Percentiles rank a stretch among this genome's conserved stretches.
These are phyloP conservation scores for Porites rus DNA, from an alignment of 92 coral and sea anemone genomes.

Conservation along the genomic window DNA sequence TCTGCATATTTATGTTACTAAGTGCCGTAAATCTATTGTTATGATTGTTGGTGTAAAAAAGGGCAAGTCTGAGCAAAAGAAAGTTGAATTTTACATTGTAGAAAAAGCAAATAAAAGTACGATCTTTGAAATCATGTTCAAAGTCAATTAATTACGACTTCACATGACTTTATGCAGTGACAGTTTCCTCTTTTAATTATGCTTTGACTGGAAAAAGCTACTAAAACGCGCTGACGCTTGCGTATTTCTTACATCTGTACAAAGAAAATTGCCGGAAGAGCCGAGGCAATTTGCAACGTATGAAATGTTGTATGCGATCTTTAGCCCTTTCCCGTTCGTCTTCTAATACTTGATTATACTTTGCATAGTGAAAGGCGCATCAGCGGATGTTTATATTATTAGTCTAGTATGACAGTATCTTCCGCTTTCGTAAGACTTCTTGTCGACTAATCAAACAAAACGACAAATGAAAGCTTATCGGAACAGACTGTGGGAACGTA, in stretches of 20 bases:
- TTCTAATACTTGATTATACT: background rate
- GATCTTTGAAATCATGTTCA: constrained; percentile 7
- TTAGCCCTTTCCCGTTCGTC: background rate
- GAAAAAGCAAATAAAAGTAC: constrained; percentile 13
- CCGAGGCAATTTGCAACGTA: background rate
- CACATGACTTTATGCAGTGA: background rate
- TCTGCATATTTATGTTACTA: constrained; percentile 5
- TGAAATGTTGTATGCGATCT: background rate
- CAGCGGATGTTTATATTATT: constrained; percentile 32
- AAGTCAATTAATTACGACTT: background rate
- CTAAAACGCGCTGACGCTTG: background rate
- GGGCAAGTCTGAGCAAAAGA: background rate
- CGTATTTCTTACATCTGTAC: background rate
- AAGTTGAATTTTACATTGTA: background rate
- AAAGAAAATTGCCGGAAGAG: background rate
- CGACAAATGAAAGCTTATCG: background rate
- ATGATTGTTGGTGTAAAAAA: background rate
- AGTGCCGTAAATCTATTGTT: constrained; percentile 11
- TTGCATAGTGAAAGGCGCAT: background rate
- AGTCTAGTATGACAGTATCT: background rate
- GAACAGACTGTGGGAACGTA: too few relatives aligned
- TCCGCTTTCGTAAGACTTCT: constrained; percentile 13
- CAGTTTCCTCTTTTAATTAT: background rate
- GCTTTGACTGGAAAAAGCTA: background rate
- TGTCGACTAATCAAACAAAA: background rate